These are phyloP conservation scores for Ptilonorhynchus violaceus DNA, from an alignment of 2,113 vertebrate genomes.

Conservation along the genomic window DNA sequence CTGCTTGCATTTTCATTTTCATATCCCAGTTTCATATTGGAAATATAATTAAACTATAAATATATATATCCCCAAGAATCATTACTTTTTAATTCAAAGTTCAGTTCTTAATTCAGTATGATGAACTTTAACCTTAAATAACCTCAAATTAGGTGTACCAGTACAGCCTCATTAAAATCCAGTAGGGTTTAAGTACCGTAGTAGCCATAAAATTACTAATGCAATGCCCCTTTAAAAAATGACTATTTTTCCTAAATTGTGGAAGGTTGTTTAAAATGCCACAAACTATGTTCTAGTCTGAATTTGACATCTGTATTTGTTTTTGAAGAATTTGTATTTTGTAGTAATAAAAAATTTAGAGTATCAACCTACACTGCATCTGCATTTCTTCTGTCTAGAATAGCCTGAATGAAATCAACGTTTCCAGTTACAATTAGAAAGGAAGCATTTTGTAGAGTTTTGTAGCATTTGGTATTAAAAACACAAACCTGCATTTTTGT, in stretches of 20 bases:
- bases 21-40: background rate
- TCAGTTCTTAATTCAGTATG: background rate
- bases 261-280: background rate
- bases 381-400: background rate
- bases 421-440: background rate
- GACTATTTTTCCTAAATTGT: background rate
- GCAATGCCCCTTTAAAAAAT: background rate
- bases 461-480: background rate
- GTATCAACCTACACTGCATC: background rate
- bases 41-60: background rate
- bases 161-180: background rate
- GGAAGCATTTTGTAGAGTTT: background rate
- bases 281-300: background rate
- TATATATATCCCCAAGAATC: background rate
- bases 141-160: background rate
- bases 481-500: background rate
- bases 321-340: background rate
- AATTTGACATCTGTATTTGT: background rate
- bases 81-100: background rate
- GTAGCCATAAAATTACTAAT: background rate
- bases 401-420: background rate
- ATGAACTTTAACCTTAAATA: background rate
- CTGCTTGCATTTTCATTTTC: background rate
- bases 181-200: background rate
- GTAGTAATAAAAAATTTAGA: background rate